Percentiles rank a stretch among this genome's conserved stretches.
phyloP scores from a whole-genome alignment of 2,888 invertebrate genomes.

The Pogonocherus hispidulus region DNA sequence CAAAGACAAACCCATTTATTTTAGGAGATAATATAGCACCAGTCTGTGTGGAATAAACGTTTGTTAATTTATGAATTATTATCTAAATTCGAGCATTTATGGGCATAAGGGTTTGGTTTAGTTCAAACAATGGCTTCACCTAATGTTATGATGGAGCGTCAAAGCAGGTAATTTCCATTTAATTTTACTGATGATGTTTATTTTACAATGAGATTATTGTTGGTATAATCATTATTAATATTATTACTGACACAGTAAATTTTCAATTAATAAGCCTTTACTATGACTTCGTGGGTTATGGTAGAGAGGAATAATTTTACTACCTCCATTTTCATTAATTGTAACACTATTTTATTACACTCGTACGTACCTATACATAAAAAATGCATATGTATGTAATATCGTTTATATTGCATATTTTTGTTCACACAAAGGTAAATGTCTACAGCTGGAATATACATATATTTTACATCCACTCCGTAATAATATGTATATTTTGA shows the following conservation, averaged over 20 bases:
- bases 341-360: too few relatives aligned
- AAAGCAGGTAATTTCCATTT: slow-evolving; percentile 37
- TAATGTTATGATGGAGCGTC: slow-evolving; percentile 32
- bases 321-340: too few relatives aligned
- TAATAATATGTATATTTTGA: too few relatives aligned
- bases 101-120: slow-evolving; percentile 39
- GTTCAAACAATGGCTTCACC: slow-evolving; percentile 40
- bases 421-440: too few relatives aligned
- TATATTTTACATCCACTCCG: too few relatives aligned
- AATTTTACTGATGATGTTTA: slow-evolving; percentile 26
- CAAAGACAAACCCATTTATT: slow-evolving; percentile 33
- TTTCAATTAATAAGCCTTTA: neutral
- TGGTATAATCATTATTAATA: slow-evolving; percentile 18
- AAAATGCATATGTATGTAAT: too few relatives aligned
- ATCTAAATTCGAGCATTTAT: slow-evolving; percentile 43
- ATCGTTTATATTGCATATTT: too few relatives aligned
- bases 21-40: slow-evolving; percentile 40
- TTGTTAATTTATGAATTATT: slow-evolving; percentile 48
- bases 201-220: slow-evolving; percentile 12
- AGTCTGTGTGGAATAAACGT: slow-evolving; percentile 44
- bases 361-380: too few relatives aligned
- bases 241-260: neutral
- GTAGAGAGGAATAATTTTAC: neutral
- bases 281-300: neutral
- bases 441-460: too few relatives aligned